Evolutionary conservation across 2,888 invertebrate genomes (phyloP).

Genomic region (Eilema depressum): DNA sequence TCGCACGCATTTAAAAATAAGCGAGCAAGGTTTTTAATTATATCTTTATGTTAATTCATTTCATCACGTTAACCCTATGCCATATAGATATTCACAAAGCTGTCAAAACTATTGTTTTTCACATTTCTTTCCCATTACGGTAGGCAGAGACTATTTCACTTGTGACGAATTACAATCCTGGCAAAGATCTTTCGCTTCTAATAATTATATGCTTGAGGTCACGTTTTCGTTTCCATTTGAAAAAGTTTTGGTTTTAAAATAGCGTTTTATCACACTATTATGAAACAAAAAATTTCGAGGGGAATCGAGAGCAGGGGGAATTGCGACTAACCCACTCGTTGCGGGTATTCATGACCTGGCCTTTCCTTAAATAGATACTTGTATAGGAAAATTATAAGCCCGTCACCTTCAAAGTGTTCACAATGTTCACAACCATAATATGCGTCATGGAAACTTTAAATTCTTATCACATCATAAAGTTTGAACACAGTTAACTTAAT

Average conservation of each 20-base stretch:
- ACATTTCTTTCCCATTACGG: background rate
- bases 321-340: background rate
- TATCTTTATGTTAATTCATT: background rate
- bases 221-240: too few species aligned
- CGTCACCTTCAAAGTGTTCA: constrained; percentile 2
- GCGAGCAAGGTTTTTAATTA: background rate
- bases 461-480: constrained; percentile 30
- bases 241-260: too few species aligned
- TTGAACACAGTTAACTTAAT: constrained; percentile 59
- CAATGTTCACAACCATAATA: background rate
- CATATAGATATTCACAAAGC: background rate
- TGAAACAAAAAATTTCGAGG: too few species aligned
- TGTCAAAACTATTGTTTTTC: background rate
- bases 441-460: constrained; percentile 46
- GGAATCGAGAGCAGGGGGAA: too few species aligned
- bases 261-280: too few species aligned
- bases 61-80: background rate
- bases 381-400: background rate
- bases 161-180: background rate
- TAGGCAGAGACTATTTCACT: background rate
- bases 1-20: background rate
- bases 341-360: background rate
- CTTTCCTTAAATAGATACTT: constrained; percentile 4
- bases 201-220: background rate
- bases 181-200: background rate